Conservation (phyloP, 2,888 invertebrate species). For the Meteorus colon region DNA sequence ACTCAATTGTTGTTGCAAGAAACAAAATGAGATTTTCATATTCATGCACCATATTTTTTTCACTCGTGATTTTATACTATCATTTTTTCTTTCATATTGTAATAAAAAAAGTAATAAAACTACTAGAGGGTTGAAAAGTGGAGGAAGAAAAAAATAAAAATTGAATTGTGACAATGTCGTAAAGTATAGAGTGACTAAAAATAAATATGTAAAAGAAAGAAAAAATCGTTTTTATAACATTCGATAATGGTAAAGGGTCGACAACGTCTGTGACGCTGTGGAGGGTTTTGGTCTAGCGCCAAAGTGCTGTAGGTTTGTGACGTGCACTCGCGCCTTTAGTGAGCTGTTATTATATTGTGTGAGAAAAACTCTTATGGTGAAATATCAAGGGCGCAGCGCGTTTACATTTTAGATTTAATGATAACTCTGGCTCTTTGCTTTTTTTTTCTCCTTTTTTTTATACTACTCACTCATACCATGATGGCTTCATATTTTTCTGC, state of each 20-base stretch:
- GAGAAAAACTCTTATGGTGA: conserved; percentile 42
- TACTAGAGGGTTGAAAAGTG: background rate
- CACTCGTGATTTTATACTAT: background rate
- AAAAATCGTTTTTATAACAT: conserved; percentile 32
- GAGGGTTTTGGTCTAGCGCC: conserved; percentile 38
- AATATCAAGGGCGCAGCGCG: conserved; percentile 45
- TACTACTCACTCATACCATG: conserved; percentile 30
- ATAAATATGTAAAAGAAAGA: conserved; percentile 24
- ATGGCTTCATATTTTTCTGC: conserved; percentile 30
- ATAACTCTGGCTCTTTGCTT: conserved; percentile 34
- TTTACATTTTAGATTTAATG: conserved; percentile 55
- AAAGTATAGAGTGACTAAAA: conserved; percentile 3
- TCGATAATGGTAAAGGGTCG: conserved; percentile 37
- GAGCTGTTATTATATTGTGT: conserved; percentile 47
- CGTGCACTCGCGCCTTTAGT: conserved; percentile 41
- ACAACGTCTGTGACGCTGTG: conserved; percentile 34
- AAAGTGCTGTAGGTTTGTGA: conserved; percentile 45
- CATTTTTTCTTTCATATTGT: background rate
- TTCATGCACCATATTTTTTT: background rate
- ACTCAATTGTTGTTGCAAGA: background rate
- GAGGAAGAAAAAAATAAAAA: conserved; percentile 17
- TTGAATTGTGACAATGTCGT: conserved; percentile 26
- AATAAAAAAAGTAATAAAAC: conserved; percentile 19
- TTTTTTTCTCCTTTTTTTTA: conserved; percentile 1
- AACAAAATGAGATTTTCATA: background rate